Conservation (phyloP, 1,140 invertebrate species). For the Pseudomyrmex flavicornis region DNA sequence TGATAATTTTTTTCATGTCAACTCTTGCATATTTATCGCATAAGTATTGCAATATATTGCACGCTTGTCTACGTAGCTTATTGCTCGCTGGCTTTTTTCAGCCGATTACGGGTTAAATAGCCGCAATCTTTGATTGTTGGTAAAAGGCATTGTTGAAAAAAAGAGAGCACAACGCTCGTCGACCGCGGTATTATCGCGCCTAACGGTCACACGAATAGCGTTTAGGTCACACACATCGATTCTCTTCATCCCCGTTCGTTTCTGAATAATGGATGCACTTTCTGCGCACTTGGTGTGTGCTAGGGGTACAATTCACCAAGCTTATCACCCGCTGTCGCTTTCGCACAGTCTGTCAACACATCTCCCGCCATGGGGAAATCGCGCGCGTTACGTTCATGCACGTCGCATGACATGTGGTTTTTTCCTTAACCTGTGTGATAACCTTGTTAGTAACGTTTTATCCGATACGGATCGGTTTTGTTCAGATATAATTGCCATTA, state of each 20-base stretch:
- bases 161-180: neutral
- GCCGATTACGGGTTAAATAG: neutral
- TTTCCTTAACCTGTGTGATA: neutral
- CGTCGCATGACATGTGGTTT: neutral
- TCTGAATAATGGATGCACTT: slow-evolving; percentile 68
- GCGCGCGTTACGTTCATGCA: neutral
- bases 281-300: slow-evolving; percentile 31
- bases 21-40: too few relatives aligned
- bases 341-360: slow-evolving; percentile 51
- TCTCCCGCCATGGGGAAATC: slow-evolving; percentile 43
- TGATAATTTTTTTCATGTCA: too few relatives aligned
- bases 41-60: too few relatives aligned
- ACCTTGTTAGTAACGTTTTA: neutral
- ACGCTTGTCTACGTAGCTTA: too few relatives aligned
- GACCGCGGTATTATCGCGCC: slow-evolving; percentile 25
- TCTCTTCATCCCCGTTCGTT: slow-evolving; percentile 31
- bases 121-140: slow-evolving; percentile 21
- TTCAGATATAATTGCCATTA: slow-evolving; percentile 6
- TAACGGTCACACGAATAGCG: slow-evolving; percentile 61
- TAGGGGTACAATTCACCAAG: slow-evolving; percentile 30
- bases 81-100: too few relatives aligned
- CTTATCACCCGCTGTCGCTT: slow-evolving; percentile 35
- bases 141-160: slow-evolving; percentile 7
- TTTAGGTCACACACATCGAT: slow-evolving; percentile 70
- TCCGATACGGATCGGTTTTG: neutral